Evolutionary conservation across 2,888 invertebrate species (phyloP).

Genomic region (Tineola bisselliella): DNA sequence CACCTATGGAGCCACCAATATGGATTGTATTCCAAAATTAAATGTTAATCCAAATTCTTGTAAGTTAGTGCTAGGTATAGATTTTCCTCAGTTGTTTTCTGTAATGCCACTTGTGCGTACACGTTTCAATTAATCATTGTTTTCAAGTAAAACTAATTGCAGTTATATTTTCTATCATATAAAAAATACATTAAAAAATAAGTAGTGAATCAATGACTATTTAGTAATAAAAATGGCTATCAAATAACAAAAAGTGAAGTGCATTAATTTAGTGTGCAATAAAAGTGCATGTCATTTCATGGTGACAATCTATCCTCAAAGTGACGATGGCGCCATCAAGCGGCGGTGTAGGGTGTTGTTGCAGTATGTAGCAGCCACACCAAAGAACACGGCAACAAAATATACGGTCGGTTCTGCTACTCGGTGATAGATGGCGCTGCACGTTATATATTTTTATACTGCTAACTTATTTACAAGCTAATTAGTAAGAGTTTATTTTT

Average conservation of each 20-base stretch:
- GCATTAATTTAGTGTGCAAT: background rate
- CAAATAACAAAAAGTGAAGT: background rate
- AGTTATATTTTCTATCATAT: too few relatives aligned
- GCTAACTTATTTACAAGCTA: too few relatives aligned
- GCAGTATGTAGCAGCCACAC: conserved; percentile 41
- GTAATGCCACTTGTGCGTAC: conserved; percentile 13
- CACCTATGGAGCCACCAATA: conserved; percentile 43
- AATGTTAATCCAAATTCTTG: conserved; percentile 57
- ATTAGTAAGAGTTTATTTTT: too few relatives aligned
- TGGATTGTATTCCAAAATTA: conserved; percentile 57
- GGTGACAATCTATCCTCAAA: conserved; percentile 75
- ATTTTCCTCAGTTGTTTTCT: conserved; percentile 57
- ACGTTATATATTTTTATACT: background rate
- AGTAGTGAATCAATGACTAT: background rate
- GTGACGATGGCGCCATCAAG: conserved; percentile 68
- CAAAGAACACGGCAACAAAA: conserved; percentile 23
- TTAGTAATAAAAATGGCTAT: background rate
- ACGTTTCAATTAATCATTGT: background rate
- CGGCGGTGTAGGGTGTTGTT: conserved; percentile 64
- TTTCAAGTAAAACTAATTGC: background rate
- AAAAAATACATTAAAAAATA: background rate
- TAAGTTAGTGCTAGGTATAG: conserved; percentile 52
- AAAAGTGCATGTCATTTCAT: conserved; percentile 52
- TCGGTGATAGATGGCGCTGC: conserved; percentile 61
- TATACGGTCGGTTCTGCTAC: conserved; percentile 37